These are phyloP conservation scores for Lithophane leautieri DNA, from an alignment of 2,888 invertebrate genomes.

Conservation along the genomic window DNA sequence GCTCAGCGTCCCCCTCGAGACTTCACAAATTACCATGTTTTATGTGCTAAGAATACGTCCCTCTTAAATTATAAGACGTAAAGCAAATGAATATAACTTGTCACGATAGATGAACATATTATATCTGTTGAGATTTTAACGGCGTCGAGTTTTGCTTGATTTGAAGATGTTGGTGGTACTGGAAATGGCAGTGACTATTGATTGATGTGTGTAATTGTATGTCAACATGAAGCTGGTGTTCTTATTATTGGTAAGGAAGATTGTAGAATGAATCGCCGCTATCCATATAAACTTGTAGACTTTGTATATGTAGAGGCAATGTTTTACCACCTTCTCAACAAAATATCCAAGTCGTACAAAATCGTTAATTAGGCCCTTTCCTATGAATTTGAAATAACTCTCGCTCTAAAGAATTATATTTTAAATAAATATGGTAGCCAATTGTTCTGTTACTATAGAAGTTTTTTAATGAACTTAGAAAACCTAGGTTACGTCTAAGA, in stretches of 20 bases:
- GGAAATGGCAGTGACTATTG: conserved; percentile 25
- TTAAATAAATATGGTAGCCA: not conserved
- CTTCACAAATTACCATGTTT: conserved; percentile 56
- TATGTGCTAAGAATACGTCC: conserved; percentile 36
- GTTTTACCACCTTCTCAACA: not conserved
- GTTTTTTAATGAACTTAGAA: not conserved
- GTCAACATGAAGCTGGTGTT: too few species aligned
- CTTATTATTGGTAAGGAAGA: not conserved
- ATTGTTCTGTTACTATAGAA: not conserved
- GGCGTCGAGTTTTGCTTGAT: conserved; percentile 27
- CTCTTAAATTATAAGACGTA: conserved; percentile 50
- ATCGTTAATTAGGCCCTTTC: not conserved
- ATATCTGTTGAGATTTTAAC: conserved; percentile 57
- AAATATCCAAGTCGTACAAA: not conserved
- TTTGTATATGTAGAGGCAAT: not conserved
- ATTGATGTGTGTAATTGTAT: too few species aligned
- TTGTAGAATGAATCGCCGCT: not conserved
- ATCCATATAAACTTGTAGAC: not conserved
- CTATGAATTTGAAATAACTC: not conserved
- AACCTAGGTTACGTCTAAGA: not conserved
- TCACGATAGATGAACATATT: conserved; percentile 61
- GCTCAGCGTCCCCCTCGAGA: conserved; percentile 48
- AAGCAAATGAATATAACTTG: conserved; percentile 64
- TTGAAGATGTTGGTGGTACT: conserved; percentile 36
- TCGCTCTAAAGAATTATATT: not conserved